phyloP scores from a whole-genome alignment of 2,113 vertebrate genomes.

The Elachura formosa region DNA sequence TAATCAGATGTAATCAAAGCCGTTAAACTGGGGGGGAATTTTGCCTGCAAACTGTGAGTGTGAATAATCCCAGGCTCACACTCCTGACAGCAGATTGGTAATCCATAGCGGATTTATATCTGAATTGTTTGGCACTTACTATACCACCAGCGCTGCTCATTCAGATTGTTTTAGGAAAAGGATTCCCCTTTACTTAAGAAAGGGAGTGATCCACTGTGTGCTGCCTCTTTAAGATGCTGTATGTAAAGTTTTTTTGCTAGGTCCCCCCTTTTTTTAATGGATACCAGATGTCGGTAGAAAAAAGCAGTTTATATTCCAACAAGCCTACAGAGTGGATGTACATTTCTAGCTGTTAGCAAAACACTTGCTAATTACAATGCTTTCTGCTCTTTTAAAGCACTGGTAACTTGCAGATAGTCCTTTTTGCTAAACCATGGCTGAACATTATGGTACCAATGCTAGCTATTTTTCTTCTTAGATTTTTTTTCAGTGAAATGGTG shows the following conservation, averaged over 20 bases:
- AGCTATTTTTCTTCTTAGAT: not conserved
- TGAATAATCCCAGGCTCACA: not conserved
- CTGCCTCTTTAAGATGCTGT: conserved; percentile 1
- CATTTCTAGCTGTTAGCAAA: conserved; percentile 44
- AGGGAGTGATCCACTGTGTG: not conserved
- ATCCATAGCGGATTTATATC: not conserved
- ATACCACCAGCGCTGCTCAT: not conserved
- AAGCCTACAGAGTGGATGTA: conserved; percentile 4
- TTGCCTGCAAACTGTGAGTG: not conserved
- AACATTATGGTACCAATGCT: not conserved
- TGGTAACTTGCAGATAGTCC: not conserved
- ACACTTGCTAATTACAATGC: conserved; percentile 18
- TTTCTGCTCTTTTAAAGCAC: not conserved
- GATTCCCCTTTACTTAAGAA: not conserved
- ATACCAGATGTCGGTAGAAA: conserved; percentile 15
- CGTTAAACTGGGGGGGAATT: not conserved
- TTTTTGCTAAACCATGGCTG: not conserved
- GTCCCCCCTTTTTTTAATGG: not conserved
- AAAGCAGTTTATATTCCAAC: conserved; percentile 6
- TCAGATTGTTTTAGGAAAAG: not conserved
- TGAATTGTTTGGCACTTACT: not conserved
- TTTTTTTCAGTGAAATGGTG: not conserved
- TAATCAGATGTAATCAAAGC: not conserved
- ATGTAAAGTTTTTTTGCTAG: not conserved
- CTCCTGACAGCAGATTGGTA: not conserved